phyloP scores from a whole-genome alignment of 2,888 invertebrate genomes.

The Synanthedon formicaeformis region DNA sequence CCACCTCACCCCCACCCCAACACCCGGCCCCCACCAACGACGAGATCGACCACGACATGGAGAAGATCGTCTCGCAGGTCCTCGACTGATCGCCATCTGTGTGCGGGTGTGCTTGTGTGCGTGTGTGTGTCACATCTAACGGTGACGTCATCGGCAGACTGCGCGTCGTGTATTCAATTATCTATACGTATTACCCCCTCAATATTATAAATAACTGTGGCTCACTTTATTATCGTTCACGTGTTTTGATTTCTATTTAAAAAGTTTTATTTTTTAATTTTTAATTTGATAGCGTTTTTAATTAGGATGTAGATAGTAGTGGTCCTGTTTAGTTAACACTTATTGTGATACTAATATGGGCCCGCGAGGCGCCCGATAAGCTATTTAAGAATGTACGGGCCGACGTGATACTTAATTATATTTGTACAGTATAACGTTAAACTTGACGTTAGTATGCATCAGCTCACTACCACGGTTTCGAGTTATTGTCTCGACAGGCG shows the following conservation, averaged over 20 bases:
- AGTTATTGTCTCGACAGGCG: no score
- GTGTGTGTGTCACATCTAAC: slow-evolving; percentile 2
- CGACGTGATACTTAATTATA: slow-evolving; percentile 7
- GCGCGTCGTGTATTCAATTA: slow-evolving; percentile 2
- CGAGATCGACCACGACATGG: slow-evolving; percentile 80
- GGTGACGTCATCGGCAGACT: slow-evolving; percentile 2
- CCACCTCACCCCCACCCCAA: slow-evolving; percentile 26
- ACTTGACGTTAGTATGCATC: no score
- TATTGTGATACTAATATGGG: slow-evolving; percentile 64
- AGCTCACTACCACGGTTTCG: no score
- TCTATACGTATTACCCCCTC: background rate
- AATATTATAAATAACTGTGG: background rate
- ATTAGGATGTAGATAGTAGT: slow-evolving; percentile 5
- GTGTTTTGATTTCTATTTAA: background rate
- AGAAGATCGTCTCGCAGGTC: slow-evolving; percentile 80
- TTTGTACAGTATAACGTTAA: background rate
- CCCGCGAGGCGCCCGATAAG: slow-evolving; percentile 50
- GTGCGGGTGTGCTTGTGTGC: background rate
- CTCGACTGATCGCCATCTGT: slow-evolving; percentile 54
- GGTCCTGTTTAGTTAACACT: slow-evolving; percentile 54
- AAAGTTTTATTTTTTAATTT: background rate
- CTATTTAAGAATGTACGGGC: slow-evolving; percentile 31
- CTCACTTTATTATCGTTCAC: slow-evolving; percentile 1
- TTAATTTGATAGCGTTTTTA: background rate
- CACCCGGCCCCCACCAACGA: slow-evolving; percentile 38